Conservation (phyloP, 2,888 invertebrate genomes). For the Bibio marci region DNA sequence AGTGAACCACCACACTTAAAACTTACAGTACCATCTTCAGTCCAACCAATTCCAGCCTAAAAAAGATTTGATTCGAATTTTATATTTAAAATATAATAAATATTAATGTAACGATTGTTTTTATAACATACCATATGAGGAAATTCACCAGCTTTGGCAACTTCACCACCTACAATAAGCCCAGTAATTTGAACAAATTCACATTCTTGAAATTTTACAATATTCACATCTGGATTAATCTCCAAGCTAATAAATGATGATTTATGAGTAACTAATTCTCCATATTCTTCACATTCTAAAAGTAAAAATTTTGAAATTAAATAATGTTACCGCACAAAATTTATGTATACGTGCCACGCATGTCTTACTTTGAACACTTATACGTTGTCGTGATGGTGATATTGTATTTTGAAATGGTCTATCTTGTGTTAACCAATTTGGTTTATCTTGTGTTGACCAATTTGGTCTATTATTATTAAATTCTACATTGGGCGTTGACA, state of each 20-base stretch:
- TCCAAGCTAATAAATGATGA: no score
- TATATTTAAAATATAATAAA: no score
- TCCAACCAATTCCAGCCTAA: conserved; percentile 26
- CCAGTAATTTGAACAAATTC: neutral
- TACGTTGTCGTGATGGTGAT: neutral
- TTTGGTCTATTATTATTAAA: neutral
- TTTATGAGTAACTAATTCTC: neutral
- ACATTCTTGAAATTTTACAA: neutral
- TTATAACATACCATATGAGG: conserved; percentile 21
- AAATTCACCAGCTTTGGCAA: conserved; percentile 23
- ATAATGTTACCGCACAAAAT: neutral
- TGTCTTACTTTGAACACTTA: neutral
- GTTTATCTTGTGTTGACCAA: no score
- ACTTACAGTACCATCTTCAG: conserved; percentile 15
- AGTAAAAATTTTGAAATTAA: neutral
- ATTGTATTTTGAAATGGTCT: no score
- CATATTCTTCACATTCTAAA: conserved; percentile 6
- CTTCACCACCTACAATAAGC: conserved; percentile 21
- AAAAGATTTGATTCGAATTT: no score
- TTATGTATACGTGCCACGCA: neutral
- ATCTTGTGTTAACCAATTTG: no score
- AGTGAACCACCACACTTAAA: conserved; percentile 29
- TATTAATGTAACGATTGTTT: no score
- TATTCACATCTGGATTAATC: no score
- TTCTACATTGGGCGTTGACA: neutral